A percentile compares a stretch with the other conserved stretches of the same genome.
phyloP scores from a whole-genome alignment of 2,797 vertebrate species.

The Otolemur crassicaudatus region DNA sequence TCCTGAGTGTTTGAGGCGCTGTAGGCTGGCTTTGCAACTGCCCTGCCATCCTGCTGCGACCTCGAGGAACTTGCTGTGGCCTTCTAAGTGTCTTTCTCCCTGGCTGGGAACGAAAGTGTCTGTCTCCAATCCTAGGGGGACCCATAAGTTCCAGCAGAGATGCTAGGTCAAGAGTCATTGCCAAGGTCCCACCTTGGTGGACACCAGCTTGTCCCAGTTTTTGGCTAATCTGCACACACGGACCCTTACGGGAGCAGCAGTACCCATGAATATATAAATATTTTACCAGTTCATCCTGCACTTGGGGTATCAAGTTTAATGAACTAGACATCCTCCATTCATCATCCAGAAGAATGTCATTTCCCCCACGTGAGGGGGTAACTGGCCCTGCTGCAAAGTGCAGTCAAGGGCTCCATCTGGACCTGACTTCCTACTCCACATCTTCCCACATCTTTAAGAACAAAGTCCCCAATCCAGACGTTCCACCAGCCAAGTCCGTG shows the following conservation, averaged over 20 bases:
- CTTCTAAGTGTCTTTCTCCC: neutral
- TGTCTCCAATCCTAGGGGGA: neutral
- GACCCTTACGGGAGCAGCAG: neutral
- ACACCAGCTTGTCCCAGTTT: constrained; percentile 21
- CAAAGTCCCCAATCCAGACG: neutral
- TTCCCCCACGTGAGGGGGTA: neutral
- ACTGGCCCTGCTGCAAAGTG: neutral
- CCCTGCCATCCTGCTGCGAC: neutral
- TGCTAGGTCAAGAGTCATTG: neutral
- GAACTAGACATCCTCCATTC: constrained; percentile 53
- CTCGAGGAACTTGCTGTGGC: neutral
- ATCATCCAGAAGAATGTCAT: constrained; percentile 44
- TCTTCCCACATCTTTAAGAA: neutral
- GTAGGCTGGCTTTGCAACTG: neutral
- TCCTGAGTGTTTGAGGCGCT: neutral
- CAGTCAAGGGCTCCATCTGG: neutral
- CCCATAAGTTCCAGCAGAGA: neutral
- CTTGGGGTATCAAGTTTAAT: constrained; percentile 61
- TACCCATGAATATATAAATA: constrained; percentile 53
- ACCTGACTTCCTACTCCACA: neutral
- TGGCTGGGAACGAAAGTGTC: neutral
- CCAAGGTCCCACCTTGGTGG: neutral
- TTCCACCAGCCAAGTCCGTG: rapidly evolving
- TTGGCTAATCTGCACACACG: neutral
- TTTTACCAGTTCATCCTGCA: constrained; percentile 55